Percentiles rank a stretch among this genome's conserved stretches.
Evolutionary conservation across 1,140 invertebrate species (phyloP).

Genomic region (Lasaia peninsularis): DNA sequence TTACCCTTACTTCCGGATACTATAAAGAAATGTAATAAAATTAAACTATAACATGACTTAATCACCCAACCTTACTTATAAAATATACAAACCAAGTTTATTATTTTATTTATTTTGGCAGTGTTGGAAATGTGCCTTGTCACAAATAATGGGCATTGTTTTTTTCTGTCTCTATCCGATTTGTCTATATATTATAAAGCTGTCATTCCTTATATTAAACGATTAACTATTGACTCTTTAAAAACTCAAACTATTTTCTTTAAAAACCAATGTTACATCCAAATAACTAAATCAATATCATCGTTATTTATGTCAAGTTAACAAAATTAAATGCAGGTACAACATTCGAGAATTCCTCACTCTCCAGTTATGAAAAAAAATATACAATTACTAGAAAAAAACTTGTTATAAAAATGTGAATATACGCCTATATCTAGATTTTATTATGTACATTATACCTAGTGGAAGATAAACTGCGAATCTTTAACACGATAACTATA

Average conservation of each 20-base stretch:
- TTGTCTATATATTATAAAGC: slow-evolving; percentile 68
- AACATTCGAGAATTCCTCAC: slow-evolving; percentile 77
- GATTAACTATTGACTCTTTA: slow-evolving; percentile 68
- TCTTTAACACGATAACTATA: slow-evolving; percentile 71
- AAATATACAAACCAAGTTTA: slow-evolving; percentile 62
- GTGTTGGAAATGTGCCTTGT: slow-evolving; percentile 78
- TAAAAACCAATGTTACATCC: slow-evolving; percentile 56
- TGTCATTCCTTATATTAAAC: slow-evolving; percentile 62
- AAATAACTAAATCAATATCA: slow-evolving; percentile 64
- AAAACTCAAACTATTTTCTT: slow-evolving; percentile 54
- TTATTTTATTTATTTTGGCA: slow-evolving; percentile 64
- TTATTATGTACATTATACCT: slow-evolving; percentile 68
- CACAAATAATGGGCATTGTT: slow-evolving; percentile 54
- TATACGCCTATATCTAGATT: slow-evolving; percentile 54
- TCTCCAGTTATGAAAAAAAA: slow-evolving; percentile 70
- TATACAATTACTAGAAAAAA: slow-evolving; percentile 72
- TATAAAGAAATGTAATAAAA: slow-evolving; percentile 69
- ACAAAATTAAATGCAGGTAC: slow-evolving; percentile 78
- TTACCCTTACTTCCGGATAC: slow-evolving; percentile 62
- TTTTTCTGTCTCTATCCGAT: slow-evolving; percentile 44
- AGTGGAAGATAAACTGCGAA: slow-evolving; percentile 76
- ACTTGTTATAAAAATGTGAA: slow-evolving; percentile 62
- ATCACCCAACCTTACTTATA: slow-evolving; percentile 62
- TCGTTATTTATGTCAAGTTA: slow-evolving; percentile 72
- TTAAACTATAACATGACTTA: slow-evolving; percentile 73